Percentiles rank a stretch among this genome's conserved stretches.
These are phyloP conservation scores for Scopus umbretta DNA, from an alignment of 2,113 vertebrate species.

Conservation along the genomic window DNA sequence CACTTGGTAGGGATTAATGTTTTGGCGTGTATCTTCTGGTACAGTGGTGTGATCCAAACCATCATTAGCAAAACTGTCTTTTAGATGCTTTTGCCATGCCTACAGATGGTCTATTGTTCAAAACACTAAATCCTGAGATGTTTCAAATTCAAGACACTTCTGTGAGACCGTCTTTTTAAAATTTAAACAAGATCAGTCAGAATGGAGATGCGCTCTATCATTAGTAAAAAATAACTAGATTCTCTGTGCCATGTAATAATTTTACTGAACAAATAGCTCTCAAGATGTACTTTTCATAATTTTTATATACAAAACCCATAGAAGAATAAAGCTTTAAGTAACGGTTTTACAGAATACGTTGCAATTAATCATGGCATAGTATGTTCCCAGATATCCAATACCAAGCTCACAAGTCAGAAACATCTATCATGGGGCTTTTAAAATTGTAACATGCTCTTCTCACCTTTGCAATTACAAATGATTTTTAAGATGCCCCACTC, in stretches of 20 bases:
- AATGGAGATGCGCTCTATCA: background rate
- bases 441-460: background rate
- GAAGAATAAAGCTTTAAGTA: conserved; percentile 64
- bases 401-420: conserved; percentile 3
- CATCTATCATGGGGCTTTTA: background rate
- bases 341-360: conserved; percentile 35
- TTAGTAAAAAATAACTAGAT: background rate
- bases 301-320: conserved; percentile 57
- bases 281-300: background rate
- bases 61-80: no score
- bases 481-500: background rate
- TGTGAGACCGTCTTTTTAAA: background rate
- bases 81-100: no score
- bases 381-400: background rate
- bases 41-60: no score
- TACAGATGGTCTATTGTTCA: no score
- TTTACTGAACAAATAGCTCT: conserved; percentile 57
- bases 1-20: background rate
- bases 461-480: background rate
- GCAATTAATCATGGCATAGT: conserved; percentile 16
- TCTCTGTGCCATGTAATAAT: background rate
- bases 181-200: background rate
- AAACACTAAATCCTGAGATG: background rate
- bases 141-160: background rate
- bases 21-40: background rate